These are phyloP conservation scores for Merodon equestris DNA, from an alignment of 2,888 invertebrate genomes.

Conservation along the genomic window DNA sequence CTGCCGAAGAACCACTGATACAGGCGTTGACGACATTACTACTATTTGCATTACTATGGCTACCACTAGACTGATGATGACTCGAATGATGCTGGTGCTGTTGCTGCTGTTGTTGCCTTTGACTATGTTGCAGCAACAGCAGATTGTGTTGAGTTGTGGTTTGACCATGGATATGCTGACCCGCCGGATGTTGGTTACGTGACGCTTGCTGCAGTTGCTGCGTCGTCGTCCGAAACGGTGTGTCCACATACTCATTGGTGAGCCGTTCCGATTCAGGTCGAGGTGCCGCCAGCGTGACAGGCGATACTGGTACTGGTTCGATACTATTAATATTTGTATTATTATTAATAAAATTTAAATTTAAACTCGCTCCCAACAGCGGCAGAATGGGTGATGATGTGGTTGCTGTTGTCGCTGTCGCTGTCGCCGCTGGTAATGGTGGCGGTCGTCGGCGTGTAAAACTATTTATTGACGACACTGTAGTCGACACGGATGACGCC, in stretches of 20 bases:
- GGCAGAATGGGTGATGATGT: constrained; percentile 73
- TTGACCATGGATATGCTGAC: constrained; percentile 79
- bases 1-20: constrained; percentile 62
- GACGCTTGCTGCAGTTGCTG: constrained; percentile 79
- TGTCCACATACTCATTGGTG: constrained; percentile 96
- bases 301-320: constrained; percentile 76
- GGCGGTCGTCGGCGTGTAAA: constrained; percentile 77
- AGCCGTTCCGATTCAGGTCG: constrained; percentile 92
- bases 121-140: constrained; percentile 81
- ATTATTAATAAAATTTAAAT: constrained; percentile 67
- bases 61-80: constrained; percentile 70
- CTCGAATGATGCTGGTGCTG: constrained; percentile 72
- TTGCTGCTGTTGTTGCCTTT: constrained; percentile 75
- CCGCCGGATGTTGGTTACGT: constrained; percentile 78
- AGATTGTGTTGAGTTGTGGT: constrained; percentile 80
- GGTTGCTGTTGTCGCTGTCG: constrained; percentile 70
- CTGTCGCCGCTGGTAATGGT: constrained; percentile 71
- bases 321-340: constrained; percentile 76
- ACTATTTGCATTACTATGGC: constrained; percentile 69
- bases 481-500: constrained; percentile 74
- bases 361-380: constrained; percentile 72
- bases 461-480: constrained; percentile 74
- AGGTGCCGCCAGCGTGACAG: constrained; percentile 83
- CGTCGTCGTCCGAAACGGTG: constrained; percentile 84
- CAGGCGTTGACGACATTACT: constrained; percentile 70